These are phyloP conservation scores for Patiria pectinifera DNA, from an alignment of 53 echinoderm and acorn worm genomes.

Conservation along the genomic window DNA sequence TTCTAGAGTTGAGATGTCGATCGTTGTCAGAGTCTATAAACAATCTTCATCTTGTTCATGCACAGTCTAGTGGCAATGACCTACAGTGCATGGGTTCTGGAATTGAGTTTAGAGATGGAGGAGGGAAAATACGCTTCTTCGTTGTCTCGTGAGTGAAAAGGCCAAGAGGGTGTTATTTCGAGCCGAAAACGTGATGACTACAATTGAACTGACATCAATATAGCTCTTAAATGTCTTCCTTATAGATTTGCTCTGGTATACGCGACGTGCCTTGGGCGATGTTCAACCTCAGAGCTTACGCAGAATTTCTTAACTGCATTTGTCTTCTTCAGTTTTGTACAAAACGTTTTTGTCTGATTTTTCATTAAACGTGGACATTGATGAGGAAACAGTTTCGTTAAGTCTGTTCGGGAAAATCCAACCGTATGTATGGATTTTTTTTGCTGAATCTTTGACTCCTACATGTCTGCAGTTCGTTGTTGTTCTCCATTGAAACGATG, in stretches of 20 bases:
- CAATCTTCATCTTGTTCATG: background rate
- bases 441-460: no score
- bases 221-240: background rate
- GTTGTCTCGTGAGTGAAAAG: background rate
- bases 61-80: constrained; percentile 5
- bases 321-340: no score
- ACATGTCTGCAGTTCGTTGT: no score
- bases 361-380: no score
- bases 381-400: no score
- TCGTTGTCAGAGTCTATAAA: background rate
- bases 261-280: no score
- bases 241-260: background rate
- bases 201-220: background rate
- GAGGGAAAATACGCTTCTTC: background rate
- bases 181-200: background rate
- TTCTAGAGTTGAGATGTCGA: background rate
- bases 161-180: constrained; percentile 8
- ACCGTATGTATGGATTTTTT: no score
- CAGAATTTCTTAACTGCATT: no score
- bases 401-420: no score
- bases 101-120: background rate
- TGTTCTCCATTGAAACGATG: no score
- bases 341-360: no score
- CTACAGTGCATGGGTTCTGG: background rate
- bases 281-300: no score